Conservation (phyloP, 1,140 invertebrate genomes). For the Heterodera schachtii region DNA sequence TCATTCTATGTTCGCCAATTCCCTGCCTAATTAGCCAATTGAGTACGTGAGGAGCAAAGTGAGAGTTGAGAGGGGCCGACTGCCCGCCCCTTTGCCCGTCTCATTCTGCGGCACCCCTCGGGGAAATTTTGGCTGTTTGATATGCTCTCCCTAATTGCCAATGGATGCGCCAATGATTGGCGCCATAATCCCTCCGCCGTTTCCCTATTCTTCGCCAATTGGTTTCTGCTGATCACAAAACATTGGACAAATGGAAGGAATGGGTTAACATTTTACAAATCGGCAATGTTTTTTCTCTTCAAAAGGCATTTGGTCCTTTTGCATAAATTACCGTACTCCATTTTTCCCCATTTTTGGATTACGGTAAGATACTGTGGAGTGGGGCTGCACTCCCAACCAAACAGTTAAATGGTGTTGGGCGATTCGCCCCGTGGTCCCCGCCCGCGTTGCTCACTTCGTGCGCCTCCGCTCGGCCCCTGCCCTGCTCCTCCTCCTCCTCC, state of each 20-base stretch:
- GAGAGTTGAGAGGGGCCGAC: neutral
- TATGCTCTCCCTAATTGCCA: neutral
- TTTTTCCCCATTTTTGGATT: neutral
- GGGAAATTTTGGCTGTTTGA: neutral
- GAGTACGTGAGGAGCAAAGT: neutral
- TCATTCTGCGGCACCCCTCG: neutral
- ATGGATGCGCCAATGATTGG: neutral
- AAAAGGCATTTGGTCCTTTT: neutral
- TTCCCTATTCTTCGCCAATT: neutral
- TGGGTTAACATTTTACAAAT: too few species aligned
- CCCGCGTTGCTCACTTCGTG: neutral
- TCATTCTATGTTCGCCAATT: neutral
- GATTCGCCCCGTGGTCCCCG: too few species aligned
- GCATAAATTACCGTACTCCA: neutral
- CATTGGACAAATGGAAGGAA: neutral
- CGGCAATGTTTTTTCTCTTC: too few species aligned
- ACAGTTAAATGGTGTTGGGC: too few species aligned
- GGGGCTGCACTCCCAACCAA: too few species aligned
- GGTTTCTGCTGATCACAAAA: neutral
- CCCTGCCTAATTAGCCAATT: neutral
- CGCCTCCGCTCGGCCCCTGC: neutral
- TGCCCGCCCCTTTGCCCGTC: neutral
- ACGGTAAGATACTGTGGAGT: neutral
- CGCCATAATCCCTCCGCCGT: neutral
- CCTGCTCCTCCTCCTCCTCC: conserved; percentile 12